Percentiles rank a stretch among this genome's conserved stretches.
Conservation (phyloP, 2,113 vertebrate species). For the Psophia crepitans region DNA sequence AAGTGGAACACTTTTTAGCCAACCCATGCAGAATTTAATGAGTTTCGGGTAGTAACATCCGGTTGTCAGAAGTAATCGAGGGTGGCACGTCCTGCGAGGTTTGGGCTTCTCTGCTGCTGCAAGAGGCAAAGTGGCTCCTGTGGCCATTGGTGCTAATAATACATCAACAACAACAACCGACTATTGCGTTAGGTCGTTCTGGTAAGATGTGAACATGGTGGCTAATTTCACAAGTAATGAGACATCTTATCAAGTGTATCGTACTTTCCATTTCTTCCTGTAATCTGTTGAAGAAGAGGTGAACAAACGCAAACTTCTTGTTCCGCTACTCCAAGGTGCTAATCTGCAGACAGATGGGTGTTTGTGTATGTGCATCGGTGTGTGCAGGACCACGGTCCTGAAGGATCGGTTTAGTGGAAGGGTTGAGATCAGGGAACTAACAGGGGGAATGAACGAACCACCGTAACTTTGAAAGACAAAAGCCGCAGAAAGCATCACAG, state of each 20-base stretch:
- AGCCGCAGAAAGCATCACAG: constrained; percentile 49
- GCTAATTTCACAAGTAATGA: constrained; percentile 67
- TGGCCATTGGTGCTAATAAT: constrained; percentile 75
- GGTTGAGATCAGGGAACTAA: constrained; percentile 50
- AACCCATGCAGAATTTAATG: not conserved
- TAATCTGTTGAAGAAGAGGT: constrained; percentile 63
- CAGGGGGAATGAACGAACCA: constrained; percentile 41
- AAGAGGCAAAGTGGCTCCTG: constrained; percentile 58
- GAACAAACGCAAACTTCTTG: not conserved
- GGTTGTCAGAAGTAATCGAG: not conserved
- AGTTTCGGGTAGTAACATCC: constrained; percentile 50
- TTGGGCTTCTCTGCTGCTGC: constrained; percentile 23
- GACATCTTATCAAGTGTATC: constrained; percentile 67
- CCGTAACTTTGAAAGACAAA: constrained; percentile 40
- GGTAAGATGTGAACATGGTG: constrained; percentile 61
- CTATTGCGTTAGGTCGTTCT: constrained; percentile 46
- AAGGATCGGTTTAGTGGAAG: constrained; percentile 32
- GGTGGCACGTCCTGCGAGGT: constrained; percentile 1
- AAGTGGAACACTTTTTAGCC: constrained; percentile 14
- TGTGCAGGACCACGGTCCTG: not conserved
- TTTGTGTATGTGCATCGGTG: not conserved
- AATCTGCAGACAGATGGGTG: not conserved
- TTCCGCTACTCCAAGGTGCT: constrained; percentile 48
- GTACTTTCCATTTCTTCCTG: constrained; percentile 73
- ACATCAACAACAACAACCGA: constrained; percentile 61